These are phyloP conservation scores for Pelecanus crispus DNA, from an alignment of 2,113 vertebrate genomes.

Conservation along the genomic window DNA sequence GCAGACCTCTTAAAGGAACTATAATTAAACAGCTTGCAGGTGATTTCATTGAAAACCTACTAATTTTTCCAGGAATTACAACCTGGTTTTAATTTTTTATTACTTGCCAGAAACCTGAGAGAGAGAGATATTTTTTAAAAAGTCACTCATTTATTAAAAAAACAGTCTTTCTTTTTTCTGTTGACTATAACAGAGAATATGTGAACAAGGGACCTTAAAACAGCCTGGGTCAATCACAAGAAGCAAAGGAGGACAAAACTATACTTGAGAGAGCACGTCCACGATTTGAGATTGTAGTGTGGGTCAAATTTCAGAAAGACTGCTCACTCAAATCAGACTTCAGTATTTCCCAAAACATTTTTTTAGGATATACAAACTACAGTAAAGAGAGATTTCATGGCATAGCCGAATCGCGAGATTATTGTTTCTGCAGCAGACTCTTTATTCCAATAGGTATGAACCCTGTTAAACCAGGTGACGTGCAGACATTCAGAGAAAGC, in stretches of 20 bases:
- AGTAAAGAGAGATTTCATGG: background rate
- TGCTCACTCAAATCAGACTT: background rate
- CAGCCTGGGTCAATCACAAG: background rate
- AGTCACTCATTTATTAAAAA: no score
- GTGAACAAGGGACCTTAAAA: no score
- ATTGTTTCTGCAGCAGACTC: background rate
- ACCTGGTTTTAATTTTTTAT: background rate
- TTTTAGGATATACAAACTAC: background rate
- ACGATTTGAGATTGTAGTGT: background rate
- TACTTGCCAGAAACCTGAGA: background rate
- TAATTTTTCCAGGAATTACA: background rate
- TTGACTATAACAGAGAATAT: no score
- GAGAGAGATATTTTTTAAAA: background rate
- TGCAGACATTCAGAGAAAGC: background rate
- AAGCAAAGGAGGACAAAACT: background rate
- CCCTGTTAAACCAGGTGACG: background rate
- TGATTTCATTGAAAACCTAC: background rate
- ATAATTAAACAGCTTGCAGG: background rate
- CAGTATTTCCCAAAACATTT: background rate
- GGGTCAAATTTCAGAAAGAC: background rate
- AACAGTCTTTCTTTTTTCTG: no score
- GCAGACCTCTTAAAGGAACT: background rate
- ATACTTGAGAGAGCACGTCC: background rate
- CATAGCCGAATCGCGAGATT: fast-evolving
- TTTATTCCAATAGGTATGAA: fast-evolving